Evolutionary conservation across 2,888 invertebrate species (phyloP).

Genomic region (Margaritifera margaritifera): DNA sequence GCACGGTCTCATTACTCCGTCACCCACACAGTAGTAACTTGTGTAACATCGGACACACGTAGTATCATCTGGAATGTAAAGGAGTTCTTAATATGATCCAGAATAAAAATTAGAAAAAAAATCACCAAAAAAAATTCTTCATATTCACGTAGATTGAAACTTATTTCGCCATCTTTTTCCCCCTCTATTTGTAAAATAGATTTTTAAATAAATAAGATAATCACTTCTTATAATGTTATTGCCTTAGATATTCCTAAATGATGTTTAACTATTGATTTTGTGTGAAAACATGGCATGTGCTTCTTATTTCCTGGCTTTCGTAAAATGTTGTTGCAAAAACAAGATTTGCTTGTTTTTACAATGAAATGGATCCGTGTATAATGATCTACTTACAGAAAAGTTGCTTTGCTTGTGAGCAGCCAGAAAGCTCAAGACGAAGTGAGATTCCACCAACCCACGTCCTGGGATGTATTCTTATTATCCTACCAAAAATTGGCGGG

Average conservation of each 20-base stretch:
- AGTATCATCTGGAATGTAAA: conserved; percentile 37
- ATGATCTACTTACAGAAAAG: conserved; percentile 45
- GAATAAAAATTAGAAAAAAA: no score
- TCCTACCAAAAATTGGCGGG: conserved; percentile 32
- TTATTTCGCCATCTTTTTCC: no score
- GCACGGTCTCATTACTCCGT: conserved; percentile 43
- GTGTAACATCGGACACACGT: conserved; percentile 54
- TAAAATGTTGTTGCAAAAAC: not conserved
- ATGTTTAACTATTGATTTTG: no score
- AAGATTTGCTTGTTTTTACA: no score
- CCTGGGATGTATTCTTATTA: conserved; percentile 42
- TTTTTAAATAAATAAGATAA: no score
- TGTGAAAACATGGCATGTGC: not conserved
- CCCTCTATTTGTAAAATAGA: no score
- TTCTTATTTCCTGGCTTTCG: not conserved
- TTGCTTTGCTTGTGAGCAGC: conserved; percentile 43
- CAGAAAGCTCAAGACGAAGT: conserved; percentile 48
- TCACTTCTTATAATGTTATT: no score
- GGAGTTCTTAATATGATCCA: no score
- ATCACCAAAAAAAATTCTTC: no score
- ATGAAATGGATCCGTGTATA: no score
- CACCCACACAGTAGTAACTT: conserved; percentile 55
- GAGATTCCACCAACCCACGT: conserved; percentile 41
- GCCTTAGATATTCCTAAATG: no score
- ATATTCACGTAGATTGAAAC: no score